phyloP scores from a whole-genome alignment of 1,140 invertebrate genomes.

The Babylonia areolata region DNA sequence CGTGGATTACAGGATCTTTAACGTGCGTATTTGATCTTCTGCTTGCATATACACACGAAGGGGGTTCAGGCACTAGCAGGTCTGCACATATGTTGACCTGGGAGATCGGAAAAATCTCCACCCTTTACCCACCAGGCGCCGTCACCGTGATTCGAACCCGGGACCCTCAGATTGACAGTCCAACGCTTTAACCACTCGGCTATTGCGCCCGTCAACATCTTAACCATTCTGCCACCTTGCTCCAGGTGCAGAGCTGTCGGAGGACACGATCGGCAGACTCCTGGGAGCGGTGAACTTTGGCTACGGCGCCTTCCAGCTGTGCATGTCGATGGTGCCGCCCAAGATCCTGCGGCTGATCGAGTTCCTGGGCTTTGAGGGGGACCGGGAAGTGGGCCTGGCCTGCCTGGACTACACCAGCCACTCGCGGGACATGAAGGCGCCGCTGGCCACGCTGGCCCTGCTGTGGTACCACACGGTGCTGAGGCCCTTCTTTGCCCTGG shows the following conservation, averaged over 20 bases:
- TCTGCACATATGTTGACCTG: too few species aligned
- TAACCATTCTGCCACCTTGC: too few species aligned
- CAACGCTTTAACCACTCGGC: too few species aligned
- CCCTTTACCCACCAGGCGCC: too few species aligned
- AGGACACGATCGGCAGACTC: slow-evolving; percentile 77
- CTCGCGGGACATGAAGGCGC: slow-evolving; percentile 85
- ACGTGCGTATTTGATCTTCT: too few species aligned
- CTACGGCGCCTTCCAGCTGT: slow-evolving; percentile 85
- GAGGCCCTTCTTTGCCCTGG: slow-evolving; percentile 83
- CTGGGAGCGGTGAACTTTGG: slow-evolving; percentile 85
- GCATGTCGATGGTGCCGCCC: slow-evolving; percentile 83
- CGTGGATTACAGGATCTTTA: too few species aligned
- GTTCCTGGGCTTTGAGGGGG: slow-evolving; percentile 85
- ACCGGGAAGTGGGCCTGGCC: slow-evolving; percentile 80
- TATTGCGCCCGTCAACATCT: too few species aligned
- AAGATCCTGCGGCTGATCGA: slow-evolving; percentile 82
- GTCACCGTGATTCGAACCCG: too few species aligned
- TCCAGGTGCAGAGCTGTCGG: slow-evolving; percentile 56
- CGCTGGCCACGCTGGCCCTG: slow-evolving; percentile 83
- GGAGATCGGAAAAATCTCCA: too few species aligned
- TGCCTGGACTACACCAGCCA: slow-evolving; percentile 83
- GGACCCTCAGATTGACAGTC: too few species aligned
- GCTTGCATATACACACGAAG: too few species aligned
- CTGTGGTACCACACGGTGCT: slow-evolving; percentile 87
- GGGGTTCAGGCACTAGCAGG: too few species aligned